Percentiles rank a stretch among this genome's conserved stretches.
phyloP scores from a whole-genome alignment of 1,140 invertebrate genomes.

The Drosophila nannoptera region DNA sequence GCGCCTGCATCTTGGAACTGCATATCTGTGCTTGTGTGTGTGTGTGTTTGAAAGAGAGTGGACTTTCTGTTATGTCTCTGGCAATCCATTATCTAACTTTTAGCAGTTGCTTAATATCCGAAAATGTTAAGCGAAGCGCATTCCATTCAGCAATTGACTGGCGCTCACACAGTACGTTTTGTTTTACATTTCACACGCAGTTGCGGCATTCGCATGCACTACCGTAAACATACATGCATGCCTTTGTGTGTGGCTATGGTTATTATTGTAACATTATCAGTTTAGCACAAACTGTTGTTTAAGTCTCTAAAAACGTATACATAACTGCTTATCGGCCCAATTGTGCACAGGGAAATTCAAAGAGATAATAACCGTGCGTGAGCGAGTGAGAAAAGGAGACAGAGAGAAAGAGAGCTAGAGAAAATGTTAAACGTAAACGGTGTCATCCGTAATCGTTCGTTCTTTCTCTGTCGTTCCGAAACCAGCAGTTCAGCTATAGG shows the following conservation, averaged over 20 bases:
- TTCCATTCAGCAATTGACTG: conserved; percentile 18
- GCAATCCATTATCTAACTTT: conserved; percentile 38
- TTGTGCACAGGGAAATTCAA: conserved; percentile 16
- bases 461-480: conserved; percentile 5
- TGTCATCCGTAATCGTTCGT: conserved; percentile 18
- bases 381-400: background rate
- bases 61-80: conserved; percentile 11
- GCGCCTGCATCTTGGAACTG: conserved; percentile 19
- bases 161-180: conserved; percentile 20
- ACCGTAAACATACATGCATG: background rate
- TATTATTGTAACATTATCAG: conserved; percentile 18
- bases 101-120: conserved; percentile 15
- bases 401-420: conserved; percentile 2
- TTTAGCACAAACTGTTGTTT: conserved; percentile 24
- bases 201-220: conserved; percentile 7
- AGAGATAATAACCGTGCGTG: conserved; percentile 4
- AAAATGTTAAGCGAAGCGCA: conserved; percentile 7
- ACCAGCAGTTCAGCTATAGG: background rate
- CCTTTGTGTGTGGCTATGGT: background rate
- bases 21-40: background rate
- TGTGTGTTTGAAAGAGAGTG: background rate
- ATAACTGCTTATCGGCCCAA: conserved; percentile 56
- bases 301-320: conserved; percentile 9
- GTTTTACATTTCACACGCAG: conserved; percentile 21
- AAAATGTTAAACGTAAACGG: conserved; percentile 19